A percentile compares a stretch with the other conserved stretches of the same genome.
phyloP scores from a whole-genome alignment of 2,888 invertebrate species.

The Amphipoea oculea region DNA sequence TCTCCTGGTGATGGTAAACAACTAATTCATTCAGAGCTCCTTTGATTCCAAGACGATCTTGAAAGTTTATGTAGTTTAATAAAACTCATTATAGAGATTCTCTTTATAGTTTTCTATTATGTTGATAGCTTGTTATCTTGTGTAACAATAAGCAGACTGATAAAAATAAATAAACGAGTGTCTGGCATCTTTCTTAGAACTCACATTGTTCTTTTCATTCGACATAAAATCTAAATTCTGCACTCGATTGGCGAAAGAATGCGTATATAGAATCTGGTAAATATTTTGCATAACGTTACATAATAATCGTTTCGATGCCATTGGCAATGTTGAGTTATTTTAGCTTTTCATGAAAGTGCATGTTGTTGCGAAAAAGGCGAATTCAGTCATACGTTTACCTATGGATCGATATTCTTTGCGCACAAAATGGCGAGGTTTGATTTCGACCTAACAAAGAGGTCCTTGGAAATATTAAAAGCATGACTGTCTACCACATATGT shows the following conservation, averaged over 20 bases:
- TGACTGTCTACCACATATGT: background rate
- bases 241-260: constrained; percentile 24
- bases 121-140: constrained; percentile 32
- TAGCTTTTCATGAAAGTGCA: constrained; percentile 25
- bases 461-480: constrained; percentile 41
- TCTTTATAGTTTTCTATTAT: constrained; percentile 43
- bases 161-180: constrained; percentile 54
- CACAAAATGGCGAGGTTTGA: background rate
- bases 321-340: constrained; percentile 25
- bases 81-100: constrained; percentile 26
- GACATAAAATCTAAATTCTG: constrained; percentile 44
- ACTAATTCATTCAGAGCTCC: constrained; percentile 41
- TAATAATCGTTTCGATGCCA: constrained; percentile 21
- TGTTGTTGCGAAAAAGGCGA: background rate
- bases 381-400: background rate
- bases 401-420: constrained; percentile 18
- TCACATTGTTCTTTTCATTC: constrained; percentile 42
- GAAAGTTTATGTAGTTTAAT: constrained; percentile 28
- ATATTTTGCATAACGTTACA: constrained; percentile 29
- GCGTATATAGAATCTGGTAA: constrained; percentile 20
- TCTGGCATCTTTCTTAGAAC: constrained; percentile 50
- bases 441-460: background rate
- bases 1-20: constrained; percentile 37
- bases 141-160: constrained; percentile 48
- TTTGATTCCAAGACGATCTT: constrained; percentile 39